Percentiles rank a stretch among this genome's conserved stretches.
Evolutionary conservation across 1,140 invertebrate species (phyloP).

Genomic region (Cepaea nemoralis): DNA sequence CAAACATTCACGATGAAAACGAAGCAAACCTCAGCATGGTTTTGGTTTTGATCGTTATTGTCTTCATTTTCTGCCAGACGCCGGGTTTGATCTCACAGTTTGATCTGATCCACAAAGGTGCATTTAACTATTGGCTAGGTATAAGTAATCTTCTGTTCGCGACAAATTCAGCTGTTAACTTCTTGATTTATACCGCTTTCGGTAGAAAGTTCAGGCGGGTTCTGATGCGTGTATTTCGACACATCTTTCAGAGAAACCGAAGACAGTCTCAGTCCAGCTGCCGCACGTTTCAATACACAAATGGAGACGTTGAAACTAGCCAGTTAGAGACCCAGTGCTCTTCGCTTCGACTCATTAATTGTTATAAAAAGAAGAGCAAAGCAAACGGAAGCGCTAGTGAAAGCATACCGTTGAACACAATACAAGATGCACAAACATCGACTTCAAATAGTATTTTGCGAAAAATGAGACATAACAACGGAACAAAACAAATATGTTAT

Average conservation of each 20-base stretch:
- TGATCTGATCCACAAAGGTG: constrained; percentile 50
- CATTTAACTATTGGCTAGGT: constrained; percentile 60
- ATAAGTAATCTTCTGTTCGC: constrained; percentile 65
- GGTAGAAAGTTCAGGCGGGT: constrained; percentile 62
- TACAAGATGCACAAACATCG: not conserved
- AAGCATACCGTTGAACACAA: not conserved
- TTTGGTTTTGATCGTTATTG: constrained; percentile 66
- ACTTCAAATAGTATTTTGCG: not conserved
- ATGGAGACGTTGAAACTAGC: not conserved
- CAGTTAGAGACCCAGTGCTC: not conserved
- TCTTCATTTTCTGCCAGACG: constrained; percentile 67
- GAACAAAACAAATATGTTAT: not conserved
- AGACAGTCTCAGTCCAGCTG: not conserved
- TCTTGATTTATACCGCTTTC: constrained; percentile 67
- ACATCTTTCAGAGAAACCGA: not conserved
- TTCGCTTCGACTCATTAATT: not conserved
- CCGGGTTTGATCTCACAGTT: constrained; percentile 67
- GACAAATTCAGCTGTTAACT: constrained; percentile 67
- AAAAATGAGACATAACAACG: not conserved
- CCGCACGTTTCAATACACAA: not conserved
- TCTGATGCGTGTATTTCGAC: constrained; percentile 55
- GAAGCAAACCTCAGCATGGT: constrained; percentile 66
- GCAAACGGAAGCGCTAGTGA: not conserved
- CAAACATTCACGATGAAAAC: constrained; percentile 64
- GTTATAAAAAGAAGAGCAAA: not conserved